Percentiles rank a stretch among this genome's conserved stretches.
Evolutionary conservation across 2,797 vertebrate genomes (phyloP).

Genomic region (Garrulus glandarius): DNA sequence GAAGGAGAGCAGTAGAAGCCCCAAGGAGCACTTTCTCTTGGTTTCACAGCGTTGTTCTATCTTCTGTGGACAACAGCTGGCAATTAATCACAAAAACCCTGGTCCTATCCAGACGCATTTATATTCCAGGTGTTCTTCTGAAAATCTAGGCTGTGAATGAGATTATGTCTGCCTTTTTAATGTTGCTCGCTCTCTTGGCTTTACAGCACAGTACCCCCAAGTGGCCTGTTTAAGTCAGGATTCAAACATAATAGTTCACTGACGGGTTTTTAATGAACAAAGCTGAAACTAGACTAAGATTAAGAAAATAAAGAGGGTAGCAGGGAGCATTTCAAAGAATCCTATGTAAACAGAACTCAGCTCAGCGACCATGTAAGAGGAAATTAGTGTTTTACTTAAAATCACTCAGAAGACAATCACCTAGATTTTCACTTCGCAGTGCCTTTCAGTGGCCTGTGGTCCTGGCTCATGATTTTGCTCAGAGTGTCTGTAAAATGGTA

Average conservation of each 20-base stretch:
- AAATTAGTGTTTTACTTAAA: conserved; percentile 31
- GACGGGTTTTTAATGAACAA: conserved; percentile 33
- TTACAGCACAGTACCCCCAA: conserved; percentile 31
- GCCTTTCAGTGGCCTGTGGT: neutral
- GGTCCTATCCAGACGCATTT: neutral
- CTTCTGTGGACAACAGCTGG: neutral
- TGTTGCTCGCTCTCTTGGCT: conserved; percentile 38
- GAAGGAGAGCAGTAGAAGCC: neutral
- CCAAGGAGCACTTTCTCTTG: neutral
- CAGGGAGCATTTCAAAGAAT: conserved; percentile 7
- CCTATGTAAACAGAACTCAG: neutral
- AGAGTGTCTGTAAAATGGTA: neutral
- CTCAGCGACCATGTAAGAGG: neutral
- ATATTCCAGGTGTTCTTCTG: conserved; percentile 52
- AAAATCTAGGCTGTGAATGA: conserved; percentile 41
- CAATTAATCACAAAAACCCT: neutral
- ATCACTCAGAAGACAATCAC: neutral
- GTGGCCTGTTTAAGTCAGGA: conserved; percentile 44
- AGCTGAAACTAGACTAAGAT: neutral
- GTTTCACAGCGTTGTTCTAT: neutral
- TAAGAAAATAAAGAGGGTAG: neutral
- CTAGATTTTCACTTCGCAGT: neutral
- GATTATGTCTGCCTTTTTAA: conserved; percentile 52
- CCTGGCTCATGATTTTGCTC: neutral
- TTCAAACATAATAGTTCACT: conserved; percentile 31